These are phyloP conservation scores for Cyrtonyx montezumae DNA, from an alignment of 2,113 vertebrate genomes.

Conservation along the genomic window DNA sequence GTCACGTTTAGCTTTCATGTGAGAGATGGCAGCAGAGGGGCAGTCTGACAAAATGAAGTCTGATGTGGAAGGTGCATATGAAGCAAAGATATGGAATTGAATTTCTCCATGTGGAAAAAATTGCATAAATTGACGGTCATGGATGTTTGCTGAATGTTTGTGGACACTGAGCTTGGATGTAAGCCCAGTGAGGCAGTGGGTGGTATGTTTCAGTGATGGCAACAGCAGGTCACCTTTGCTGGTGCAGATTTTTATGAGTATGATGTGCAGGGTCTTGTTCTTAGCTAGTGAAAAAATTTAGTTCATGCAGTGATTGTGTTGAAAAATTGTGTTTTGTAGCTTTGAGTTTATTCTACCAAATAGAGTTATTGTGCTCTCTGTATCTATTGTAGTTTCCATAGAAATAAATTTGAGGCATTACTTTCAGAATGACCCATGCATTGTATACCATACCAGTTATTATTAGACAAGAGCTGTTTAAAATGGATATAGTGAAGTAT, in stretches of 20 bases:
- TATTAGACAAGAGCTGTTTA: not conserved
- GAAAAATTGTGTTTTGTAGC: not conserved
- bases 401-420: not conserved
- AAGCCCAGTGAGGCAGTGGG: not conserved
- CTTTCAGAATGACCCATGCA: not conserved
- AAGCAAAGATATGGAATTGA: not conserved
- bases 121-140: not conserved
- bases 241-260: not conserved
- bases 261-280: not conserved
- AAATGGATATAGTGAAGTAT: not conserved
- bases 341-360: not conserved
- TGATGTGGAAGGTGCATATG: not conserved
- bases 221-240: not conserved
- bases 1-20: not conserved
- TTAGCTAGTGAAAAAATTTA: not conserved
- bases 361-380: not conserved
- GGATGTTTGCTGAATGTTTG: not conserved
- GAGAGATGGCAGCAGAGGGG: not conserved
- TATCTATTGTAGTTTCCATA: not conserved
- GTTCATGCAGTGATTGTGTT: not conserved
- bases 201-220: not conserved
- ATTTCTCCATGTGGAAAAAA: not conserved
- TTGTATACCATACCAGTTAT: not conserved
- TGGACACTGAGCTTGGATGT: not conserved
- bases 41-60: not conserved